These are phyloP conservation scores for Oreochromis aureus DNA, from an alignment of 2,113 vertebrate genomes.

Conservation along the genomic window DNA sequence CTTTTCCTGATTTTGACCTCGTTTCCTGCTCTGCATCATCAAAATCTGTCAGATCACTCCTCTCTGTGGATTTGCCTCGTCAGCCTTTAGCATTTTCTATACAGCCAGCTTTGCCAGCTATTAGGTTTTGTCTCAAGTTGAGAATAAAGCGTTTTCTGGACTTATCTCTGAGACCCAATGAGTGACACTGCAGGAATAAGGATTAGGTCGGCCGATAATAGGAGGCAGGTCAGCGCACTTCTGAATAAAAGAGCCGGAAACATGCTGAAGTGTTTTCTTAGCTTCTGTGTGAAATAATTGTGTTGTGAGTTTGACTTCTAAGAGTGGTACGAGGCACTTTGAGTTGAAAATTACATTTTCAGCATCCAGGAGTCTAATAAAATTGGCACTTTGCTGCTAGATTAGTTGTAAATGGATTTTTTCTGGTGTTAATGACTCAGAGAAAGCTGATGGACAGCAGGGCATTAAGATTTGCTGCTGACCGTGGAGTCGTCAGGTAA, in stretches of 20 bases:
- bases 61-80: conserved; percentile 9
- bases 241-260: not conserved
- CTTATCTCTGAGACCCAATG: not conserved
- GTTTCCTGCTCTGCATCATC: not conserved
- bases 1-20: not conserved
- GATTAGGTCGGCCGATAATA: not conserved
- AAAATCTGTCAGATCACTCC: not conserved
- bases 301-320: not conserved
- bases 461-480: conserved; percentile 7
- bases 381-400: conserved; percentile 21
- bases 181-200: not conserved
- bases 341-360: not conserved
- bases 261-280: not conserved
- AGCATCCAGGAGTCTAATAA: not conserved
- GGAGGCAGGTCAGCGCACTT: not conserved
- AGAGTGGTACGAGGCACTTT: not conserved
- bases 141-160: not conserved
- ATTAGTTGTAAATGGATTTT: conserved; percentile 28
- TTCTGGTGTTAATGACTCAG: conserved; percentile 23
- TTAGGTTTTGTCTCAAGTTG: not conserved
- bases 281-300: not conserved
- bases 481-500: not conserved
- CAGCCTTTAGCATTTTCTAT: conserved; percentile 15
- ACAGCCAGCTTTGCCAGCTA: not conserved
- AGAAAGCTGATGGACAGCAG: conserved; percentile 17